Base-by-base conservation (phyloP, 2,113 vertebrate genomes). In the Isichthys henryi region DNA sequence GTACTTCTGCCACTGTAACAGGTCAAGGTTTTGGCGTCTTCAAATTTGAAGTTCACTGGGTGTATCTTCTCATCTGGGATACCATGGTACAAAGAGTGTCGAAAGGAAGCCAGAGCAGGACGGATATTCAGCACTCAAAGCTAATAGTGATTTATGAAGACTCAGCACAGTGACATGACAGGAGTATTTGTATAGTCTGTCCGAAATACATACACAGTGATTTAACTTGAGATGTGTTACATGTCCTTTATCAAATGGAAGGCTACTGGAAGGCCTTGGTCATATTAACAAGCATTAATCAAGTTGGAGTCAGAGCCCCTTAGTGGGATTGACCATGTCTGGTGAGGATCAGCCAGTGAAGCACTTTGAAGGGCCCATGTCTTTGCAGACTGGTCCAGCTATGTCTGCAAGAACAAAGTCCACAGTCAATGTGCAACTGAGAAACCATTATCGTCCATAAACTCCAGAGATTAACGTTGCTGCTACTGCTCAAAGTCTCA, bases 81-180 rank as follows among this genome's bases (percentile, higher is more conserved):
- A 90, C 80, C 88, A 90, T 84, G 85, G 89, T 74, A 77, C 86
- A 66, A 87, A 66, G 48, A 86, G 31, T 3, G 48, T 52, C 31
- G 2, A 53, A 53, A 90, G 49, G 84, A 53, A 56, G 9, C 35
- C 35, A 86, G 66, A 56, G 62, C 66, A 27, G 58, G 19, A 31
- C 0, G 3, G 10, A 31, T 31, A 31, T 95, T 92, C 94, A 95
- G 93, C 94, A 92, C 92, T 94, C 94, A 93, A 93, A 95, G 93
- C 95, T 95, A 95, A 96, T 96, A 95, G 95, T 95, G 95, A 96
- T 95, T 95, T 96, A 96, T 96, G 95, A 95, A 91, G 84, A 17
- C 52, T 80, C 92, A 94, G 94, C 94, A 95, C 96, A 95, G 96
- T 95, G 94, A 96, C 35, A 58, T 48, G 50, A 88, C 45, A 62